Evolutionary conservation across 2,113 vertebrate genomes (phyloP).

Genomic region (Calyptomena viridis): DNA sequence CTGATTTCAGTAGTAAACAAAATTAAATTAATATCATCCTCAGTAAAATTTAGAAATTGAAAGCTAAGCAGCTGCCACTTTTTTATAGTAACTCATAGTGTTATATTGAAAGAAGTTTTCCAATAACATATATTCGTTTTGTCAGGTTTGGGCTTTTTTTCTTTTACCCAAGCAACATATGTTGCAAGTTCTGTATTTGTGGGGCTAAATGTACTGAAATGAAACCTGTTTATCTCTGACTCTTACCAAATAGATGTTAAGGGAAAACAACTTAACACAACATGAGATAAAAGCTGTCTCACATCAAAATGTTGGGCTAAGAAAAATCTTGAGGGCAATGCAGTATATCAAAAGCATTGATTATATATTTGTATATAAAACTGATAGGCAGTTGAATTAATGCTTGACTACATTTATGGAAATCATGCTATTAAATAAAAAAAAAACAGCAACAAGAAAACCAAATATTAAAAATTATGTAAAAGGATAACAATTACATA

Average conservation of each 20-base stretch:
- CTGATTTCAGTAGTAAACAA: background rate
- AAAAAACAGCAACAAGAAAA: no score
- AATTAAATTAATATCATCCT: conserved; percentile 42
- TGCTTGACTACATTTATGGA: background rate
- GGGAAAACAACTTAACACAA: background rate
- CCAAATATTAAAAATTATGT: background rate
- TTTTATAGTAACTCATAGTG: background rate
- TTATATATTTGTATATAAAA: background rate
- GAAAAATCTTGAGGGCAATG: background rate
- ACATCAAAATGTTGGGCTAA: background rate
- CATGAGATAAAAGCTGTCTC: background rate
- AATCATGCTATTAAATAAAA: background rate
- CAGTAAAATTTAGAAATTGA: conserved; percentile 16
- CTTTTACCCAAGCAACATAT: background rate
- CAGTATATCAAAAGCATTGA: background rate
- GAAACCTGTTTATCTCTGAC: no score
- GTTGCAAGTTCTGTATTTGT: background rate
- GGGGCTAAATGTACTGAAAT: no score
- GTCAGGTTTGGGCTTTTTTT: background rate
- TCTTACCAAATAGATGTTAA: background rate
- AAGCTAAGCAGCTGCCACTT: conserved; percentile 26
- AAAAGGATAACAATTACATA: fast-evolving
- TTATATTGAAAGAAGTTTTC: background rate
- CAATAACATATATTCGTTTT: background rate
- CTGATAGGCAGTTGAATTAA: background rate